Evolutionary conservation across 2,113 vertebrate species (phyloP), one percentile per base, ranked within the genome.

Genomic region (Hystrix brachyura): DNA sequence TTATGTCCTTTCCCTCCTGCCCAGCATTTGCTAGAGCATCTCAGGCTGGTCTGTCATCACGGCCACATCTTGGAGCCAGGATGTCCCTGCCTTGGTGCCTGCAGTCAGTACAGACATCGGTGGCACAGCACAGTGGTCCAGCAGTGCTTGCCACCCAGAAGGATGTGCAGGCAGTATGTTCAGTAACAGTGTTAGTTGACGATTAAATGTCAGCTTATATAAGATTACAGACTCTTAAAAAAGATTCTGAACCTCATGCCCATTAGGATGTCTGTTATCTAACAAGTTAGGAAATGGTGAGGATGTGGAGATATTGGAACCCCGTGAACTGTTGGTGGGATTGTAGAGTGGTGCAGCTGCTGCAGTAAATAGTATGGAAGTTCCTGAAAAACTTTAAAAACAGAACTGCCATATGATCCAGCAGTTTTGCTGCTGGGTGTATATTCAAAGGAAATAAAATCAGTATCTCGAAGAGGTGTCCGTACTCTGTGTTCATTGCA

Each of bases 361-460:
- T 51, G 2, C 65, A 13, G 74, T 64, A 72, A 81, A 80, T 9
- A 72, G 21, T 65, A 27, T 34, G 19, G 76, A 82, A 18, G 55
- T 60, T 94, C 38, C 57, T 90, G 65, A 65, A 25, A 69, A 79
- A n/a, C 25, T 51, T 57, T 51, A 65, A 80, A 85, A 86, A 94
- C 65, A 51, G 59, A 94, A 43, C 38, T 82, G 25, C 51, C 55
- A 43, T 67, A 17, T 27, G 7, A 57, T 57, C 62, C 38, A 64
- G 51, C 8, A 55, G 5, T 90, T 51, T 4, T 53, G 9, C 55
- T 84, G 69, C 25, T 51, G 32, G 11, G 19, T 64, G 13, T 90
- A 71, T 71, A 78, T 38, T 32, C 81, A 86, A 80, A 90, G 29
- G 48, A 96, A 72, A 79, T 83, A 25, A 79, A 79, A 34, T 55